Evolutionary conservation across 2,888 invertebrate species (phyloP).

Genomic region (Malthinus flaveolus): DNA sequence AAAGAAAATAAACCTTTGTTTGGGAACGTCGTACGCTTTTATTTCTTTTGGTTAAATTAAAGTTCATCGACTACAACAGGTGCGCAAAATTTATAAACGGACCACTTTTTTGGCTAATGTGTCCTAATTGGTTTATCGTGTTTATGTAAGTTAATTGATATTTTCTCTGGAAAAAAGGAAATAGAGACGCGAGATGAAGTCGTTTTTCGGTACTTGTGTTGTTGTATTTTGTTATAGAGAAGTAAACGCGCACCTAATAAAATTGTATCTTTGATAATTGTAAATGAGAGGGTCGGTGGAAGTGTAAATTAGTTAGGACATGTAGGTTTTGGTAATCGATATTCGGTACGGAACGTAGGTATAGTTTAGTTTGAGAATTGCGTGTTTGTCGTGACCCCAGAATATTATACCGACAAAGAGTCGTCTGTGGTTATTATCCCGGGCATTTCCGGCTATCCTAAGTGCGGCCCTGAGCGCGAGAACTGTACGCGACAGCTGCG

Average conservation of each 20-base stretch:
- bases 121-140: too few relatives aligned
- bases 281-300: background rate
- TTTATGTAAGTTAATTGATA: too few relatives aligned
- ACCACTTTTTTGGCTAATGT: too few relatives aligned
- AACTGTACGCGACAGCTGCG: conserved; percentile 40
- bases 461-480: conserved; percentile 38
- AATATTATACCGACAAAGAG: conserved; percentile 25
- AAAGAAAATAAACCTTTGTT: conserved; percentile 14
- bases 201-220: background rate
- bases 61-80: conserved; percentile 9
- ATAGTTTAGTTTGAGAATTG: conserved; percentile 22
- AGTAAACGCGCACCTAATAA: background rate
- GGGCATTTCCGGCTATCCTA: conserved; percentile 35
- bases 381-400: conserved; percentile 18
- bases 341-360: conserved; percentile 20
- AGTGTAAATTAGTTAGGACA: conserved; percentile 4
- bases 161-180: too few relatives aligned
- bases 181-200: background rate
- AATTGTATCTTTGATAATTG: background rate
- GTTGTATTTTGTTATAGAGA: background rate
- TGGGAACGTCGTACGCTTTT: background rate
- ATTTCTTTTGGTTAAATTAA: background rate
- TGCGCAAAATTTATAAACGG: background rate
- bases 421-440: conserved; percentile 20
- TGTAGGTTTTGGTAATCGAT: conserved; percentile 15